A percentile compares a stretch with the other conserved stretches of the same genome.
Evolutionary conservation across 1,140 invertebrate species (phyloP).

Genomic region (Meloidogyne chitwoodi): DNA sequence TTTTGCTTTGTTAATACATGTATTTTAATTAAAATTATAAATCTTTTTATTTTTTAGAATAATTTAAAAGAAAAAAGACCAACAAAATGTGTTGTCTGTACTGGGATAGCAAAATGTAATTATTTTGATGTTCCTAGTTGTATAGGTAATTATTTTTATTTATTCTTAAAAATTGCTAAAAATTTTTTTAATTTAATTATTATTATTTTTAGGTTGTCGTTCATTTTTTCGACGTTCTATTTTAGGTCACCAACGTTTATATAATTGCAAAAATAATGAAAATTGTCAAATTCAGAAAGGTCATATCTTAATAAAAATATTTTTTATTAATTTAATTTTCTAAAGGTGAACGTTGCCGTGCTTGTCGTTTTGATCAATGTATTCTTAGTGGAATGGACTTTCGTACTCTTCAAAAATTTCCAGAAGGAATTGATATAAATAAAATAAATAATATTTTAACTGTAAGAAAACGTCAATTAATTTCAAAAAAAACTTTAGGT

Average conservation of each 20-base stretch:
- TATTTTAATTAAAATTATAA: too few species aligned
- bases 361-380: background rate
- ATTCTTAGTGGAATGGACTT: slow-evolving; percentile 8
- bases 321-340: background rate
- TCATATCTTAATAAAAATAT: background rate
- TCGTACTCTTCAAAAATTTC: background rate
- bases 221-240: slow-evolving; percentile 12
- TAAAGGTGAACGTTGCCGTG: slow-evolving; percentile 6
- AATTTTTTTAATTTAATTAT: too few species aligned
- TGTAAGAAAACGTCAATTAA: background rate
- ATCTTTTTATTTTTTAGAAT: too few species aligned
- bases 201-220: background rate
- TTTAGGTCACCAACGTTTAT: background rate
- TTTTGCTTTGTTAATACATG: too few species aligned
- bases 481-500: background rate
- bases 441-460: background rate
- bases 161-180: too few species aligned
- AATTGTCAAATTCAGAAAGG: background rate
- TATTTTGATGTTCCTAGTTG: slow-evolving; percentile 14
- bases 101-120: background rate
- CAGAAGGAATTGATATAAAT: background rate
- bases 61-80: background rate
- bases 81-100: background rate
- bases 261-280: background rate
- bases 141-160: too few species aligned